Evolutionary conservation across 2,797 vertebrate species (phyloP).

Genomic region (Bradypodion ventrale): DNA sequence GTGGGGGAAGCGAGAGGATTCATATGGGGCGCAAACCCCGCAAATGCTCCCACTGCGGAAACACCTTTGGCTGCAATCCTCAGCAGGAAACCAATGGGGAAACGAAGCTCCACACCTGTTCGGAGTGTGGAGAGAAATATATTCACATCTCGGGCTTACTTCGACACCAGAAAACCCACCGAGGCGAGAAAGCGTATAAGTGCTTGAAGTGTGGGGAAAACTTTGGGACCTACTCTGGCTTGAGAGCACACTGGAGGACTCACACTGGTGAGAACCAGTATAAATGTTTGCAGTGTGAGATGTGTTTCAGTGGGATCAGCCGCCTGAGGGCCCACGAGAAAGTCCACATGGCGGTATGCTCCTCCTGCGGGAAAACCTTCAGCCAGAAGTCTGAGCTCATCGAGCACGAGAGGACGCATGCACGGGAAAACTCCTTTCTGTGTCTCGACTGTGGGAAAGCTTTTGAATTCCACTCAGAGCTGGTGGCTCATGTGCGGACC

Average conservation of each 20-base stretch:
- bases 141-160: constrained; percentile 52
- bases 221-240: not conserved
- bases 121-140: constrained; percentile 14
- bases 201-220: constrained; percentile 34
- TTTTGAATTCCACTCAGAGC: not conserved
- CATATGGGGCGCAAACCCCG: constrained; percentile 3
- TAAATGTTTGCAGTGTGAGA: constrained; percentile 15
- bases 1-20: constrained; percentile 18
- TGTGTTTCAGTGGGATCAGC: not conserved
- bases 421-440: not conserved
- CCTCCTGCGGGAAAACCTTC: constrained; percentile 21
- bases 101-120: not conserved
- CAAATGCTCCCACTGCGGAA: constrained; percentile 18
- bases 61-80: constrained; percentile 19
- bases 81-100: not conserved
- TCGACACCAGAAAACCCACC: constrained; percentile 51
- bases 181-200: constrained; percentile 40
- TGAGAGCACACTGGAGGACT: constrained; percentile 25
- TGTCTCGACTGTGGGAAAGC: not conserved
- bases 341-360: not conserved
- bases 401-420: not conserved
- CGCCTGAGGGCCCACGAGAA: not conserved
- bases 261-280: constrained; percentile 19
- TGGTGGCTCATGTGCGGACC: not conserved
- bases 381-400: constrained; percentile 3